Percentiles rank a stretch among this genome's conserved stretches.
Evolutionary conservation across 2,797 vertebrate genomes (phyloP).

Genomic region (Etheostoma perlongum): DNA sequence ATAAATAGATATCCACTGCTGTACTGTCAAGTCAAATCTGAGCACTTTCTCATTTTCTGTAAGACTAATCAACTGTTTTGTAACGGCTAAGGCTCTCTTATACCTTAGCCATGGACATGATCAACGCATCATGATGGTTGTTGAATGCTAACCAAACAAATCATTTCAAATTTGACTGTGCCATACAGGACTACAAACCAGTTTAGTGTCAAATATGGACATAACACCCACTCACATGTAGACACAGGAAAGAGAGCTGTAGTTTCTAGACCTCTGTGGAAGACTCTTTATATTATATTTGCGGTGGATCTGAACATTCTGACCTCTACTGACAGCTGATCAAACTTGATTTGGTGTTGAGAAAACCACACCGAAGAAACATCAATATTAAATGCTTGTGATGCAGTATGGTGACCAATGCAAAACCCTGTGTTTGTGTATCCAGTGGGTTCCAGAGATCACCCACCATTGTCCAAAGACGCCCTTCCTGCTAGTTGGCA

Average conservation of each 20-base stretch:
- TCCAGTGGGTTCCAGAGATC: conserved; percentile 89
- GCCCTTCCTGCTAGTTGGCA: conserved; percentile 89
- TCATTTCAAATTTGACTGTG: neutral
- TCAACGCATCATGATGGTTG: neutral
- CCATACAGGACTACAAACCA: neutral
- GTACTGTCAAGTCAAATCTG: neutral
- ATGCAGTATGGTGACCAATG: neutral
- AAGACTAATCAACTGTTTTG: too few species aligned
- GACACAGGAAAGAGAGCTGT: neutral
- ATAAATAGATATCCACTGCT: neutral
- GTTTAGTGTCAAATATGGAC: neutral
- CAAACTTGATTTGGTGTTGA: neutral
- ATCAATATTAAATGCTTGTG: neutral
- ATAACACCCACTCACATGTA: neutral
- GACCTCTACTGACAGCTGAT: neutral
- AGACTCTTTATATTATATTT: neutral
- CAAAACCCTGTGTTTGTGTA: conserved; percentile 1
- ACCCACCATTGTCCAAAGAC: conserved; percentile 91
- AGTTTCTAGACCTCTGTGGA: neutral
- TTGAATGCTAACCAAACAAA: neutral
- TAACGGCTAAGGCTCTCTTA: neutral
- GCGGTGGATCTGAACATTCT: neutral
- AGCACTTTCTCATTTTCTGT: too few species aligned
- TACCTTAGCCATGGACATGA: neutral
- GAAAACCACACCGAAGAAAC: neutral